Percentiles rank a stretch among this genome's conserved stretches.
phyloP scores from a whole-genome alignment of 2,888 invertebrate species.

The Cecidostiba fungosa region DNA sequence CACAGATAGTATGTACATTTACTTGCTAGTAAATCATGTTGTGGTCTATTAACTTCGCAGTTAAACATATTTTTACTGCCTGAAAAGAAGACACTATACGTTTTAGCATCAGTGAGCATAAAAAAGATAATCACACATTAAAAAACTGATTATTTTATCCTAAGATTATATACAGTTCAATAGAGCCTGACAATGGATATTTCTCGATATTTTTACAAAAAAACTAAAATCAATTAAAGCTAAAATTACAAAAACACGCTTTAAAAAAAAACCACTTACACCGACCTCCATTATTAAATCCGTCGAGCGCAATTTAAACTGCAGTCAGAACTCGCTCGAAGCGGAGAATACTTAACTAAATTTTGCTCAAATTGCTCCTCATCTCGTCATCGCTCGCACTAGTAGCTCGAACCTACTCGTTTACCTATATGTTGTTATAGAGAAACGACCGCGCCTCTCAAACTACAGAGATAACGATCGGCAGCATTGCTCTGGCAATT shows the following conservation, averaged over 20 bases:
- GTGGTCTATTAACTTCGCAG: neutral
- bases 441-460: neutral
- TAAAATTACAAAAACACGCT: neutral
- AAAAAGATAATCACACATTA: no score
- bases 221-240: no score
- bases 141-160: no score
- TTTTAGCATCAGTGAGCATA: no score
- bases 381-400: neutral
- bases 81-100: neutral
- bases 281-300: neutral
- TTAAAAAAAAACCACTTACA: neutral
- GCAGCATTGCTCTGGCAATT: slow-evolving; percentile 16
- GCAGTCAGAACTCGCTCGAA: slow-evolving; percentile 10
- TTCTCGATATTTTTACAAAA: neutral
- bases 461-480: neutral
- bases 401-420: neutral
- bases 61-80: neutral
- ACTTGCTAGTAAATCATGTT: neutral
- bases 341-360: slow-evolving; percentile 14
- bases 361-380: slow-evolving; percentile 34
- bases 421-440: neutral
- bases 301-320: slow-evolving; percentile 13
- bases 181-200: no score
- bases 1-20: neutral
- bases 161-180: no score